Percentiles rank a stretch among this genome's conserved stretches.
Conservation (phyloP, 2,888 invertebrate species). For the Drosophila ezoana region DNA sequence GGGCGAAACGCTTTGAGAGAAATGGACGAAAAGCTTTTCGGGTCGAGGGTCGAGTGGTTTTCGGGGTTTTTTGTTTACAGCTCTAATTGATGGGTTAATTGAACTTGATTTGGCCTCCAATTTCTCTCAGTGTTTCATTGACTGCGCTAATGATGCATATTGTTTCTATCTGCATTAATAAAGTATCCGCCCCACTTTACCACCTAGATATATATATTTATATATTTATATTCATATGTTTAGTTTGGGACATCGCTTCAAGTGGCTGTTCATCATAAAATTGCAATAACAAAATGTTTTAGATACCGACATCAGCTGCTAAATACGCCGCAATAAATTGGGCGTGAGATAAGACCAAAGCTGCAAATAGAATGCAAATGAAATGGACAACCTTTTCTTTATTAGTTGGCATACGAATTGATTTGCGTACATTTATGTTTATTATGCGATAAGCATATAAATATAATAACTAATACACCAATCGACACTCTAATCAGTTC, state of each 20-base stretch:
- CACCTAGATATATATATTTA: not conserved
- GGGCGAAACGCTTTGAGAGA: not conserved
- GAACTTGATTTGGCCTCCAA: constrained; percentile 6
- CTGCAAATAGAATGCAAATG: constrained; percentile 28
- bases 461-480: not conserved
- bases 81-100: constrained; percentile 37
- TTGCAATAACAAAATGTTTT: constrained; percentile 22
- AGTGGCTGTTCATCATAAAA: constrained; percentile 23
- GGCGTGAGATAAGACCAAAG: constrained; percentile 28
- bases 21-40: not conserved
- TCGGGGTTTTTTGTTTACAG: constrained; percentile 7
- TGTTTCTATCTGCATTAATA: constrained; percentile 24
- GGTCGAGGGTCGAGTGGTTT: constrained; percentile 17
- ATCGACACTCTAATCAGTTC: constrained; percentile 18
- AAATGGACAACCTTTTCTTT: not conserved
- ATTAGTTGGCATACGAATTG: constrained; percentile 1
- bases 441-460: constrained; percentile 32
- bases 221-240: constrained; percentile 3
- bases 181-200: constrained; percentile 17
- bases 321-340: constrained; percentile 22
- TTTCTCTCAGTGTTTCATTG: constrained; percentile 52
- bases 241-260: constrained; percentile 8
- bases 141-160: constrained; percentile 5
- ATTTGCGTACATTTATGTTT: constrained; percentile 10
- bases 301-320: constrained; percentile 15